A percentile compares a stretch with the other conserved stretches of the same genome.
Evolutionary conservation across 2,797 vertebrate genomes (phyloP).

Genomic region (Pipistrellus nathusii): DNA sequence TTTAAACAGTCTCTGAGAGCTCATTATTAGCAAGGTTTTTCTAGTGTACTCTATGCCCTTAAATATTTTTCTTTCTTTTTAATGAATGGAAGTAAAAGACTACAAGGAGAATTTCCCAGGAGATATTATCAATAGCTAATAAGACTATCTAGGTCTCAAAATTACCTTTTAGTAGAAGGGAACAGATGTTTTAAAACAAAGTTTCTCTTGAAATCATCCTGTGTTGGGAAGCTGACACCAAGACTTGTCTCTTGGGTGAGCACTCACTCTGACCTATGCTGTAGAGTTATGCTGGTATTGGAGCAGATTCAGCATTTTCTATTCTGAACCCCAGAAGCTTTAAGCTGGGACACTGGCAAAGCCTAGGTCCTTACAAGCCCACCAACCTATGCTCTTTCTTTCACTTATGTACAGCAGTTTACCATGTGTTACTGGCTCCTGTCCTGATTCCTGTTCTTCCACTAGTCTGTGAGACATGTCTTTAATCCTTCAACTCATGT

Average conservation of each 20-base stretch:
- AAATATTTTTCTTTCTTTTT: conserved; percentile 39
- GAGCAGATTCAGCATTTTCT: not conserved
- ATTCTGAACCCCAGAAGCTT: not conserved
- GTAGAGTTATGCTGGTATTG: not conserved
- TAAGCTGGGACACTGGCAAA: not conserved
- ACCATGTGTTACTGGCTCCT: not conserved
- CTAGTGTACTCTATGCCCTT: not conserved
- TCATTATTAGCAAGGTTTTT: conserved; percentile 26
- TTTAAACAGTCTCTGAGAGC: not conserved
- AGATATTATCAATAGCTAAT: conserved; percentile 26
- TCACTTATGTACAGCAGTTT: not conserved
- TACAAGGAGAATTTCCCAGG: not conserved
- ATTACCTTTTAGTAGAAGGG: not conserved
- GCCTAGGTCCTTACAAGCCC: not conserved
- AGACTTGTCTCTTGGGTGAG: not conserved
- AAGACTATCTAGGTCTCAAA: conserved; percentile 18
- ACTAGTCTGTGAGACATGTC: not conserved
- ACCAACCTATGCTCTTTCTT: not conserved
- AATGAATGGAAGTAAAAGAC: not conserved
- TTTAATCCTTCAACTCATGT: not conserved
- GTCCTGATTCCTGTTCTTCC: not conserved
- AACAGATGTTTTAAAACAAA: not conserved
- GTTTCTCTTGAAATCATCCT: not conserved
- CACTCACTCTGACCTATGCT: not conserved
- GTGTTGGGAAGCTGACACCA: not conserved